A percentile compares a stretch with the other conserved stretches of the same genome.
phyloP scores from a whole-genome alignment of 2,888 invertebrate genomes.

The Ditylenchus weischeri region DNA sequence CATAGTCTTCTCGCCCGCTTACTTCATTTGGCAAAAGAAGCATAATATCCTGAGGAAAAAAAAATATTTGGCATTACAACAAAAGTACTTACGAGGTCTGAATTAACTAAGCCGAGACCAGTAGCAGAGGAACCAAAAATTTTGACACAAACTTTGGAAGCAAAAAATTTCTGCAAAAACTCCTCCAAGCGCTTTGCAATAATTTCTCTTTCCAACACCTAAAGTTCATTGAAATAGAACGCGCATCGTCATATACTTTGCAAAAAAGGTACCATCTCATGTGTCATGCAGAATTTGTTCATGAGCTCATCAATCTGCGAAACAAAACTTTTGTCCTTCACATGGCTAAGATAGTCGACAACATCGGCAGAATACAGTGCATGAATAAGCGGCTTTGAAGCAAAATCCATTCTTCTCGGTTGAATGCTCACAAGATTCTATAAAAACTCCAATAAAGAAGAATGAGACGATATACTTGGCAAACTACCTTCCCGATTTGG shows the following conservation, averaged over 20 bases:
- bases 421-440: constrained; percentile 23
- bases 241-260: not conserved
- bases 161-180: constrained; percentile 27
- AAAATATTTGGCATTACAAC: not conserved
- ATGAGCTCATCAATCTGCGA: constrained; percentile 15
- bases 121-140: constrained; percentile 31
- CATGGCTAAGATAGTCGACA: constrained; percentile 13
- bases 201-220: constrained; percentile 20
- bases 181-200: constrained; percentile 16
- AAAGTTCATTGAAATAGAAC: constrained; percentile 15
- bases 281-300: constrained; percentile 1
- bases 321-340: not conserved
- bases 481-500: constrained; percentile 26
- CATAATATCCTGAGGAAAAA: constrained; percentile 26
- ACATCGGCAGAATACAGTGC: constrained; percentile 17
- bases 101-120: constrained; percentile 27
- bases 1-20: not conserved
- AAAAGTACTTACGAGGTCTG: constrained; percentile 25
- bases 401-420: constrained; percentile 27
- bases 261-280: constrained; percentile 7
- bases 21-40: constrained; percentile 13
- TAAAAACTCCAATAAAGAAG: not conserved
- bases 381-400: not conserved
- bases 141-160: constrained; percentile 7
- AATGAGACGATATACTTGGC: not conserved